Conservation (phyloP, 2,888 invertebrate species). For the Drosophila anomelani region DNA sequence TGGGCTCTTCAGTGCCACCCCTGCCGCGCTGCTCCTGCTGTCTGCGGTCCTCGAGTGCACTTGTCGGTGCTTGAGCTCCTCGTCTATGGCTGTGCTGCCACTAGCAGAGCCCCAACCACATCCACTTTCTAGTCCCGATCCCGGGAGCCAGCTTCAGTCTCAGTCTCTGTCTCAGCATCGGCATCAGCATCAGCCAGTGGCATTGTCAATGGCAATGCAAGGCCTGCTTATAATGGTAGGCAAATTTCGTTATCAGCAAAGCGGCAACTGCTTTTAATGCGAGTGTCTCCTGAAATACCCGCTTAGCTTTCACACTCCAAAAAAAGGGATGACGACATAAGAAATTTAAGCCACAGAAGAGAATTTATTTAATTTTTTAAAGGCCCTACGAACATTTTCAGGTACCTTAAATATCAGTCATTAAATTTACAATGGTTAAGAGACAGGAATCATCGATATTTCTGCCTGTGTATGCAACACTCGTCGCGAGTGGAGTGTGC, state of each 20-base stretch:
- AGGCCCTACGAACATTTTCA: background rate
- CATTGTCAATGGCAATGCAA: conserved; percentile 41
- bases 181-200: conserved; percentile 31
- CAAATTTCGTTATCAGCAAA: conserved; percentile 79
- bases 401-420: too few species aligned
- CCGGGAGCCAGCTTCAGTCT: conserved; percentile 2
- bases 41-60: conserved; percentile 63
- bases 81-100: conserved; percentile 56
- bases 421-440: background rate
- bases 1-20: conserved; percentile 22
- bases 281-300: conserved; percentile 30
- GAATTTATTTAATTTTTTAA: background rate
- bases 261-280: conserved; percentile 72
- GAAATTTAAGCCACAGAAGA: too few species aligned
- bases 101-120: conserved; percentile 43
- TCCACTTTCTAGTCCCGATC: conserved; percentile 12
- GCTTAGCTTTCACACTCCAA: conserved; percentile 9
- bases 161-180: background rate
- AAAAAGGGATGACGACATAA: background rate
- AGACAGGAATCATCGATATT: background rate
- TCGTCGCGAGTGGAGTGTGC: conserved; percentile 25
- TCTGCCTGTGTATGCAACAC: conserved; percentile 14
- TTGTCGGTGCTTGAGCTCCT: conserved; percentile 57
- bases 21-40: conserved; percentile 20
- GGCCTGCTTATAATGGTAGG: conserved; percentile 76